Evolutionary conservation across 2,113 vertebrate species (phyloP).

Genomic region (Helogale parvula): DNA sequence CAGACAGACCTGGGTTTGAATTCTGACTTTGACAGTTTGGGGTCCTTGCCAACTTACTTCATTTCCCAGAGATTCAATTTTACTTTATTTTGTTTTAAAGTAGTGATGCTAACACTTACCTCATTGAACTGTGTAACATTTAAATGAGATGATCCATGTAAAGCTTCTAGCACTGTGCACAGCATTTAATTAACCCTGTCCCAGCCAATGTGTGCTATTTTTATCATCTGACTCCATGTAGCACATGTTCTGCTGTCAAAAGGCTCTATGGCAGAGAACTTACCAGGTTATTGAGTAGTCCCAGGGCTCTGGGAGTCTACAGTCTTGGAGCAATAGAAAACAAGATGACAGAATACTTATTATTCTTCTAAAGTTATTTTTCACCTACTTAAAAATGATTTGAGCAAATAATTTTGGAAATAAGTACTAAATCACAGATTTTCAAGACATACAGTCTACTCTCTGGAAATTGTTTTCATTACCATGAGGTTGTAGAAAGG

Average conservation of each 20-base stretch:
- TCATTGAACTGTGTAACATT: conserved; percentile 27
- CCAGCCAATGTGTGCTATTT: conserved; percentile 60
- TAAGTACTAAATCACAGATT: neutral
- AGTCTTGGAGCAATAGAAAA: conserved; percentile 21
- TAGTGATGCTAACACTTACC: neutral
- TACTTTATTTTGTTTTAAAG: conserved; percentile 24
- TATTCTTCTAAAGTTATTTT: conserved; percentile 50
- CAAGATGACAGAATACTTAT: conserved; percentile 39
- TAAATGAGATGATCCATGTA: conserved; percentile 49
- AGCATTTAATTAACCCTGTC: conserved; percentile 64
- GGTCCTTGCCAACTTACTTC: neutral
- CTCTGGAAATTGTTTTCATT: conserved; percentile 45
- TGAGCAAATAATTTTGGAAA: neutral
- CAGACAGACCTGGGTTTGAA: neutral
- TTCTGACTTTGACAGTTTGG: neutral
- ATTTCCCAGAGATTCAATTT: neutral
- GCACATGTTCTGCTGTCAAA: conserved; percentile 49
- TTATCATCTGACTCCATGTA: conserved; percentile 44
- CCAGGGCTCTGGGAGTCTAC: neutral
- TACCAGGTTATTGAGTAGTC: neutral
- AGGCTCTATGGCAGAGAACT: conserved; percentile 33
- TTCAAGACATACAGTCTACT: neutral
- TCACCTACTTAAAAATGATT: conserved; percentile 43
- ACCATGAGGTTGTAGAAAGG: neutral
- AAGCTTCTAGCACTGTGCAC: neutral